These are phyloP conservation scores for Montipora capricornis DNA, from an alignment of 64 coral and sea anemone species.

Conservation along the genomic window DNA sequence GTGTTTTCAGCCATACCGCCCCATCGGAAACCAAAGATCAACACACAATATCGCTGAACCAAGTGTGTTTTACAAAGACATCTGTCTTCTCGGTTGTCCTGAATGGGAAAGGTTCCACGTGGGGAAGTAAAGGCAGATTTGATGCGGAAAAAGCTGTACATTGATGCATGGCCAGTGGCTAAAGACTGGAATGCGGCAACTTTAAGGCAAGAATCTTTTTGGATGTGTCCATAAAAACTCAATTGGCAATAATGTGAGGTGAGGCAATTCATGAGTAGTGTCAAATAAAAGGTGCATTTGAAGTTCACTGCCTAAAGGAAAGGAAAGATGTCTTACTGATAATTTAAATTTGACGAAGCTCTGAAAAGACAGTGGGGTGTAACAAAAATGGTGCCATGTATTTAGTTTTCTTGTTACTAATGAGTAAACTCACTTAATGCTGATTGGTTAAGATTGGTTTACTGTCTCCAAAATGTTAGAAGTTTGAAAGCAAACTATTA, in stretches of 20 bases:
- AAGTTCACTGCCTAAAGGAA: no score
- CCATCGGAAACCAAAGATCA: background rate
- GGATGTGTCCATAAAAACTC: background rate
- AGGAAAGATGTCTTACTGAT: no score
- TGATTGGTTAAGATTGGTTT: no score
- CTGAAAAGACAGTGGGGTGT: no score
- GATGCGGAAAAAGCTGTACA: conserved; percentile 4
- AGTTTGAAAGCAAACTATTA: no score
- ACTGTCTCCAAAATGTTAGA: no score
- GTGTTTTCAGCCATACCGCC: background rate
- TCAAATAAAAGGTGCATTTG: no score
- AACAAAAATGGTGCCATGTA: no score
- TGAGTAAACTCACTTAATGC: no score
- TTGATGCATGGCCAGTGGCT: background rate
- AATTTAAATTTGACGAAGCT: no score
- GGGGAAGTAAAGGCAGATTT: conserved; percentile 27
- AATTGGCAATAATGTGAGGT: conserved; percentile 7
- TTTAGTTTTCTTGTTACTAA: no score
- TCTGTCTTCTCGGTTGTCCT: conserved; percentile 3
- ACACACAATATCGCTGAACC: background rate
- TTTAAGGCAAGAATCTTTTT: conserved; percentile 25
- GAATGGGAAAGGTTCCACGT: conserved; percentile 27
- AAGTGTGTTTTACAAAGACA: conserved; percentile 18
- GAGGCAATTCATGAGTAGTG: background rate
- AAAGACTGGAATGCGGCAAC: conserved; percentile 3